Evolutionary conservation across 2,797 vertebrate species (phyloP).

Genomic region (Smutsia temminckii): DNA sequence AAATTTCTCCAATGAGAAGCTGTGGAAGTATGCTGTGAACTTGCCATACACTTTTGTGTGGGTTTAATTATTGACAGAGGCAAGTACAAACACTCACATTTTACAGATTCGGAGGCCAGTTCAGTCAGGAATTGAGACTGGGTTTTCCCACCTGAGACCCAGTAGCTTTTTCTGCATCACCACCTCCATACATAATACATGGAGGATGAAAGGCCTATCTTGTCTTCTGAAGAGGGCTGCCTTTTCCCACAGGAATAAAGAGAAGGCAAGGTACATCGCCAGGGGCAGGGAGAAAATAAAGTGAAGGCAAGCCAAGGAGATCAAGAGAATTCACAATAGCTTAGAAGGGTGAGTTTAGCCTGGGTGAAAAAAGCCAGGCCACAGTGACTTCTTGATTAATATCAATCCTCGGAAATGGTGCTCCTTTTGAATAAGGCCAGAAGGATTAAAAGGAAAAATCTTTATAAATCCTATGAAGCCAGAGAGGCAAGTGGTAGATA

Average conservation of each 20-base stretch:
- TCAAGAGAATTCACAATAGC: constrained; percentile 43
- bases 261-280: neutral
- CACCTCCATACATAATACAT: neutral
- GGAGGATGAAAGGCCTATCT: neutral
- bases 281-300: neutral
- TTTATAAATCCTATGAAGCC: constrained; percentile 69
- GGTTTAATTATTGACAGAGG: neutral
- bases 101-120: neutral
- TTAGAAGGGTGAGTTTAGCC: constrained; percentile 40
- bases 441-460: constrained; percentile 70
- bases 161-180: neutral
- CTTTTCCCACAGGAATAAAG: neutral
- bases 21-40: neutral
- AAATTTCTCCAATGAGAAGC: neutral
- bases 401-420: constrained; percentile 56
- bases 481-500: constrained; percentile 37
- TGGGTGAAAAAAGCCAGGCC: neutral
- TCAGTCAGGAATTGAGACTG: neutral
- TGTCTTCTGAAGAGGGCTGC: neutral
- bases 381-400: constrained; percentile 47
- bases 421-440: constrained; percentile 65
- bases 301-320: neutral
- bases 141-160: neutral
- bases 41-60: neutral
- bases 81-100: neutral